Base-by-base conservation (phyloP, 2,888 invertebrate genomes). In the Sphinx pinastri region DNA sequence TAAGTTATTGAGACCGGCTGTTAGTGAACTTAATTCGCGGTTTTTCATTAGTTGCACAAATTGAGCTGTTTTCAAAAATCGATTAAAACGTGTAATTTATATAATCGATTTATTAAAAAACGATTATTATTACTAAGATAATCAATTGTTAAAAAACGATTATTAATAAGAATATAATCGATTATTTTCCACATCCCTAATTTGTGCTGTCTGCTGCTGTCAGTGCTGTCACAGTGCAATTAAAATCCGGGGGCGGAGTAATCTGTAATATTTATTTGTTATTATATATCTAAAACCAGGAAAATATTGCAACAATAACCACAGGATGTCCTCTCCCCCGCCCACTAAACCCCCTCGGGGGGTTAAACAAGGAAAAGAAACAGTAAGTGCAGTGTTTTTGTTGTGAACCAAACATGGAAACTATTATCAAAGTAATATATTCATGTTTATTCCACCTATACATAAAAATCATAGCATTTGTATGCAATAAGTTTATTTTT, bases 291-390 rank as follows among this genome's bases (percentile, higher is more conserved):
- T 38, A 45, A 59, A 54, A 69, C 63, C 63, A 69, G 69, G 63
- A 69, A 69, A 69, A 63, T 45, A 31, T 25, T 54, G 31, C 31
- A 60, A 59, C n/a, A 70, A 73, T 67, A 70, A 45, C 67, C 38
- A 45, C 59, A 70, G 55, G 77, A 96, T 96, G 96, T 95, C 95
- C 79, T 93, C 95, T 68, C 95, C 96, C 76, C 97, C 97, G 75
- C 97, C 98, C 68, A 96, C 97, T 45, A 98, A 98, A 88, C 98
- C 98, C 81, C 98, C 98, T 31, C 94, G 98, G 84, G 97, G 98
- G 72, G 97, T 97, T 66, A 98, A 98, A 94, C 96, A 97, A 84
- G 95, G 96, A 70, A 97, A 97, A 93, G 98, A 98, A 95, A 97
- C 97, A 86, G 97, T 97, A 95, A 94, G 91, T 84, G 8, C 31